Evolutionary conservation across 2,113 vertebrate genomes (phyloP), one percentile per base, ranked within the genome.

Genomic region (Notarius lentiginosus): DNA sequence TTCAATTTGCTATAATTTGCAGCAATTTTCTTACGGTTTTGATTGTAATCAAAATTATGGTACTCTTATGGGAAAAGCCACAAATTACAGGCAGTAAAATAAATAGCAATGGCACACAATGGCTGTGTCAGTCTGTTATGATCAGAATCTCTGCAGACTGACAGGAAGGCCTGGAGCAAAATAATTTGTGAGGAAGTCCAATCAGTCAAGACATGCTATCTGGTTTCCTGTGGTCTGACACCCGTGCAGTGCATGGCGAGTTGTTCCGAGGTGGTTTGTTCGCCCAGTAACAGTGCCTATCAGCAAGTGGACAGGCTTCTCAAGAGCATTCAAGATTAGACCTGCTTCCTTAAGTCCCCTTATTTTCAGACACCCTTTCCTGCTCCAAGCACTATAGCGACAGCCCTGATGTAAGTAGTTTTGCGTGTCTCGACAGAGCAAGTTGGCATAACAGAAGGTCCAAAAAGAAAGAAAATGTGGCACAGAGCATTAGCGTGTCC

Each of bases 1-100:
- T 92, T 92, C 90, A 92, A 92, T 93, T 92, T 90, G 91, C 92
- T 93, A 90, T 93, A 93, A 94, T 95, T 95, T 95, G 90, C 92
- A 91, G 47, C 15, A 89, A 92, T 90, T 91, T 89, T 91, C 91
- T 91, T 86, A 75, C n/a, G 81, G 73, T 76, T 84, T 72, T 63
- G 88, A 92, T 92, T 87, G 86, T 88, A 90, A 94, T 94, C 88
- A 30, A 93, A 94, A 94, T 94, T 87, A 92, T 89, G 89, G 88
- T 92, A 92, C 84, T 51, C 86, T 68, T 85, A 90, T 90, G 91
- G 92, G 86, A 87, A 88, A 94, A 92, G 89, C 92, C 91, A 77
- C 93, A 93, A 94, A 94, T 95, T 93, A 91, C 90, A 93, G 92
- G 84, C 88, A 95, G 91, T 89, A 88, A 89, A 93, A 88, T 89